Conservation (phyloP, 2,113 vertebrate genomes). For the Boulengeromyrus knoepffleri region DNA sequence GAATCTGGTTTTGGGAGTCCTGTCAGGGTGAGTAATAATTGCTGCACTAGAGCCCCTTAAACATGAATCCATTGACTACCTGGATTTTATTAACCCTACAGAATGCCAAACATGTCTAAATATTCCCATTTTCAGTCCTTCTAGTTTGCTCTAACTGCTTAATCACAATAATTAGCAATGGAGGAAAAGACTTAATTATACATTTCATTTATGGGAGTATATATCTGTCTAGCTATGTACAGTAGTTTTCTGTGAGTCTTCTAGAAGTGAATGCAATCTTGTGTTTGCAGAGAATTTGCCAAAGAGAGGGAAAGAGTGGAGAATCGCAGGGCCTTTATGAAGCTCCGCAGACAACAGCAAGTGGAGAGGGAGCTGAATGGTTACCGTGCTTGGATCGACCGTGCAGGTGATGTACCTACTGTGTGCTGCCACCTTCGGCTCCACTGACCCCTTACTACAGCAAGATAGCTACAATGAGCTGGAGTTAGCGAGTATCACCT, state of each 20-base stretch:
- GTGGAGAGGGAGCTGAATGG: constrained; percentile 92
- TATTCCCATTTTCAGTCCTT: background rate
- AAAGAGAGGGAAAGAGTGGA: constrained; percentile 96
- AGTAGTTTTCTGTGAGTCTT: background rate
- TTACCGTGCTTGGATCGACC: constrained; percentile 95
- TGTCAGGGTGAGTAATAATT: constrained; percentile 79
- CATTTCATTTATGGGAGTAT: background rate
- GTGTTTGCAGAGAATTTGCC: constrained; percentile 81
- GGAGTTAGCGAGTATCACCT: background rate
- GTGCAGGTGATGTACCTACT: constrained; percentile 67
- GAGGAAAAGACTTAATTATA: constrained; percentile 2
- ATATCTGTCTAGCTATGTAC: background rate
- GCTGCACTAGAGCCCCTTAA: background rate
- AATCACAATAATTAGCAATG: constrained; percentile 7
- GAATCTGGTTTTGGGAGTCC: constrained; percentile 90
- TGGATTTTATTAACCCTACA: background rate
- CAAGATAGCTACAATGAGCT: background rate
- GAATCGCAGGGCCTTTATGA: constrained; percentile 96
- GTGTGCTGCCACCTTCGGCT: background rate
- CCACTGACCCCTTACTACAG: background rate
- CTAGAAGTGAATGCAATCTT: background rate
- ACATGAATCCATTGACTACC: background rate
- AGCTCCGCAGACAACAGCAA: constrained; percentile 93
- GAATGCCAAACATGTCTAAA: background rate
- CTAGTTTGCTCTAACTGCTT: background rate